Base-by-base conservation (phyloP, 2,113 vertebrate genomes). In the Seriola quinqueradiata region DNA sequence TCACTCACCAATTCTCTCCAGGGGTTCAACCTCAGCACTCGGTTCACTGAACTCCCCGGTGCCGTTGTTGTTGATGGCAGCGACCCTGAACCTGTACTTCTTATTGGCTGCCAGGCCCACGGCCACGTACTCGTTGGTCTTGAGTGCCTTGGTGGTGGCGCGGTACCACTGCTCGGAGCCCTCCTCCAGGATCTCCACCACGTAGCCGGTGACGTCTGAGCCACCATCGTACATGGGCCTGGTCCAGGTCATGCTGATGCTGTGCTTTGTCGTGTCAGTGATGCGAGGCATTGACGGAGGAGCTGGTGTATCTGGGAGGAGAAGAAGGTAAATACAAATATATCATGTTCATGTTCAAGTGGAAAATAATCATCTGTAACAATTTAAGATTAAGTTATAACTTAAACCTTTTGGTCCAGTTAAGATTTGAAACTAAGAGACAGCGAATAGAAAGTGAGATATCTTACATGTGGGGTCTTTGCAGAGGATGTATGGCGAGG, bases 161-260 rank as follows among this genome's bases (percentile, higher is more conserved):
- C 97, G 95, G 88, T 97, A 97, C 98, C 98, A 99, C 81, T 99
- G 97, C 23, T 97, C 96, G 0, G 91, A 92, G 52, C 93, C 96
- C 84, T 97, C 97, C 93, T 99, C 98, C 76, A 98, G 95, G 94
- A 99, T 98, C 92, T 99, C 98, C 83, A 99, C 95, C 67, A 99
- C 85, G 2, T 99, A 99, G 60, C 98, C 97, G 19, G 93, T 92
- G 81, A 99, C 96, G 60, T 98, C 96, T 77, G 96, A 92, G 58
- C 98, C 98, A 21, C 98, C 98, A 0, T 99, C 98, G 2, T 99
- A 99, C 89, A 96, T 97, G 58, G 98, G 97, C 84, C 97, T 96
- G 76, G 97, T 98, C 98, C 98, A 99, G 50, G 95, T 96, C 94
- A 99, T 95, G 87, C 95, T 97, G 88, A 99, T 98, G 93, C 97